Conservation (phyloP, 2,797 vertebrate genomes). For the Oreonectes daqikongensis region DNA sequence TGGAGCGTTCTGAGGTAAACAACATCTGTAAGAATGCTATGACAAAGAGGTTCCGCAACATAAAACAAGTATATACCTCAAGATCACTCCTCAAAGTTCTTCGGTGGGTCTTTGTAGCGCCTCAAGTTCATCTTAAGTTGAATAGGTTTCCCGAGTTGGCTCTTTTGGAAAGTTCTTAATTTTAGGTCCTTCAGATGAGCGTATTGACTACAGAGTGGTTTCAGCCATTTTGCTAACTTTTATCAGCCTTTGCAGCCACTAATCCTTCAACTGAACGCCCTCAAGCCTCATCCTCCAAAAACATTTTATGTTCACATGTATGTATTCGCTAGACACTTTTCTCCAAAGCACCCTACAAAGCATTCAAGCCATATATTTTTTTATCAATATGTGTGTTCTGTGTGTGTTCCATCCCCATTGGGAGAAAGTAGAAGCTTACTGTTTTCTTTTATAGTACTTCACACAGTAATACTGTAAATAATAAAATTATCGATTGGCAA, state of each 20-base stretch:
- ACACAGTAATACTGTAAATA: no score
- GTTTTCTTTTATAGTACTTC: no score
- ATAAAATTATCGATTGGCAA: no score
- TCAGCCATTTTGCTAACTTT: background rate
- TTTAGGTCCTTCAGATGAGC: background rate
- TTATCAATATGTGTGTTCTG: background rate
- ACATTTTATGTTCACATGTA: background rate
- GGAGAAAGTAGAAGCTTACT: no score
- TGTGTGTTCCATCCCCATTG: no score
- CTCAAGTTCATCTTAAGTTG: background rate
- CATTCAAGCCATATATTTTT: no score
- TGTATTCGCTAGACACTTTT: no score
- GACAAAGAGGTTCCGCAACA: slow-evolving; percentile 4
- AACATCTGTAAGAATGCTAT: slow-evolving; percentile 45
- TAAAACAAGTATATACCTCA: slow-evolving; percentile 18
- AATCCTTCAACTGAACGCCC: no score
- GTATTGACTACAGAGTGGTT: background rate
- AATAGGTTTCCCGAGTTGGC: background rate
- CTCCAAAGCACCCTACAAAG: no score
- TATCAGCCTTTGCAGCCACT: background rate
- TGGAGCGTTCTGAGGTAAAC: slow-evolving; percentile 36
- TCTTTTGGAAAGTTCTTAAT: background rate
- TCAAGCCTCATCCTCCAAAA: background rate
- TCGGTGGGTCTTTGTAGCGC: background rate
- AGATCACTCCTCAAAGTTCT: slow-evolving; percentile 3